Conservation (phyloP, 2,113 vertebrate genomes). For the Leptobrachium leishanense region DNA sequence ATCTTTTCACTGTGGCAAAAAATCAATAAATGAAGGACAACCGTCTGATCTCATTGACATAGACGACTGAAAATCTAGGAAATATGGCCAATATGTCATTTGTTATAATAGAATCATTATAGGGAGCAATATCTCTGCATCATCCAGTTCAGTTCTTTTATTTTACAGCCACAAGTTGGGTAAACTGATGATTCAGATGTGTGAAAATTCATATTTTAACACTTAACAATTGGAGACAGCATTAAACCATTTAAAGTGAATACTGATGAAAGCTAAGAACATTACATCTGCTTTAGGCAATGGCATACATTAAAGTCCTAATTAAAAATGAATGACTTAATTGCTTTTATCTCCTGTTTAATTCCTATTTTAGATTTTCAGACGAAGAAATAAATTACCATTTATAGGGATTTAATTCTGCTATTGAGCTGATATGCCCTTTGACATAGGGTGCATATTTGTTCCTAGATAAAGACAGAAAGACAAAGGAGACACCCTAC, state of each 20-base stretch:
- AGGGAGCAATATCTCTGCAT: constrained; percentile 76
- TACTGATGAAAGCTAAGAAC: constrained; percentile 68
- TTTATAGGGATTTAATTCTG: constrained; percentile 4
- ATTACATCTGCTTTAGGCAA: constrained; percentile 67
- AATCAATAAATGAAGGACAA: no score
- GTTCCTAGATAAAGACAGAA: no score
- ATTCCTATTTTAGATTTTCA: constrained; percentile 50
- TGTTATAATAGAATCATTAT: constrained; percentile 68
- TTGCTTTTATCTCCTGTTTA: constrained; percentile 53
- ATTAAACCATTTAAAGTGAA: constrained; percentile 77
- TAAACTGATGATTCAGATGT: constrained; percentile 93
- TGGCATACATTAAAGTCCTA: constrained; percentile 66
- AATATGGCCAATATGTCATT: neutral
- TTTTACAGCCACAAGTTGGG: constrained; percentile 83
- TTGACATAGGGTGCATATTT: no score
- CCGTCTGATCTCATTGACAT: no score
- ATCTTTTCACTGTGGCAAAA: no score
- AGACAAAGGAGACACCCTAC: no score
- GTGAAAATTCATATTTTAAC: constrained; percentile 96
- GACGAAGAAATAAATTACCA: constrained; percentile 30
- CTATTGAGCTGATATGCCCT: neutral
- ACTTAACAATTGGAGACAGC: constrained; percentile 78
- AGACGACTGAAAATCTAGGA: neutral
- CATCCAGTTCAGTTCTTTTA: constrained; percentile 78
- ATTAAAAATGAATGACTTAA: constrained; percentile 54